Evolutionary conservation across 2,797 vertebrate species (phyloP), one percentile per base, ranked within the genome.

Genomic region (Pseudochaenichthys georgianus): DNA sequence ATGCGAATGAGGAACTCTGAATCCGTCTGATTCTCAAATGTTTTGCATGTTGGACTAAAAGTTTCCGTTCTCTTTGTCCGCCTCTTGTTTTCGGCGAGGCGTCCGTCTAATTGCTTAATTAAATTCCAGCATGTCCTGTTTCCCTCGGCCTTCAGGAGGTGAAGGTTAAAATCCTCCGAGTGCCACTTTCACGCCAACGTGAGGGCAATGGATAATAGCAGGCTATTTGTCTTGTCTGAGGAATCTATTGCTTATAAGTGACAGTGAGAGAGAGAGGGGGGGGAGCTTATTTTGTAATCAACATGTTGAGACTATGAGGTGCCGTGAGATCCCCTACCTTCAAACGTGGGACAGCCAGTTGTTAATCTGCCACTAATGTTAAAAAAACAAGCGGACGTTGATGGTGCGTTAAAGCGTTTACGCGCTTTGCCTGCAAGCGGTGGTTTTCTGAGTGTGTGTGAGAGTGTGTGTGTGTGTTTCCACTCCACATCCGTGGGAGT

Each of bases 401-500:
- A 73, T 67, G 77, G 51, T 73, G 80, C 69, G 21, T 81, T 62
- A 47, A 68, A 82, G 82, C 52, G 17, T 70, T 60, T 64, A 68
- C 61, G 75, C 9, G 42, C 47, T 43, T 66, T 82, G 82, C 72
- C 76, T 81, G 75, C 52, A 19, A 73, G 89, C 77, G 59, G 50
- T 15, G 21, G 45, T 63, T 73, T 72, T 47, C 46, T 64, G 34
- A 59, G 12, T 66, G n/a, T 45, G 58, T 66, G n/a, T 45, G 58
- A 58, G 38, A 75, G 69, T 63, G 71, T 70, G 70, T 75, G 19
- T 19, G 77, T 80, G 80, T 79, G 87, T 75, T 90, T 92, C 90
- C 88, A 91, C 92, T 94, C 77, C 55, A 80, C 85, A 91, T 89
- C 86, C 80, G 87, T 89, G 88, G 84, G 86, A 95, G 94, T 93